Conservation (phyloP, 2,113 vertebrate genomes). For the Dasyurus viverrinus region DNA sequence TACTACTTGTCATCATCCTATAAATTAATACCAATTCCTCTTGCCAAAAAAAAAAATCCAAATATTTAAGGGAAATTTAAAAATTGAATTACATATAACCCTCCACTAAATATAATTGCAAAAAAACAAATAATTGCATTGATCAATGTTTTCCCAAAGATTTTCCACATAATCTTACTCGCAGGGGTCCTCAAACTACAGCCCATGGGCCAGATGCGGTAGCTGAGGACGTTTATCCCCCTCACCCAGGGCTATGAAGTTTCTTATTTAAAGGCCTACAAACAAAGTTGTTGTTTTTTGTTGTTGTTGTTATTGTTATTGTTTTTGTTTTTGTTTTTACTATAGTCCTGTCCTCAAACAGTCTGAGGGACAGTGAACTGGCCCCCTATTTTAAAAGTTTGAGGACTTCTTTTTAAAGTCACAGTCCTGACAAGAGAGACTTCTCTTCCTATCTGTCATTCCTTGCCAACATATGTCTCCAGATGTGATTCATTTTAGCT, state of each 20-base stretch:
- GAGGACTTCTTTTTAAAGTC: background rate
- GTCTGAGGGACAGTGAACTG: too few species aligned
- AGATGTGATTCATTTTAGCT: background rate
- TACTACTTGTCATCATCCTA: background rate
- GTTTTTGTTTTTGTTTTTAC: too few species aligned
- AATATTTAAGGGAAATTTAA: background rate
- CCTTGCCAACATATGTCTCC: background rate
- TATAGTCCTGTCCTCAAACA: too few species aligned
- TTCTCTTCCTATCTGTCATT: background rate
- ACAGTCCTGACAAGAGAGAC: background rate
- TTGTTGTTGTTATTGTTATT: too few species aligned
- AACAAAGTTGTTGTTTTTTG: too few species aligned
- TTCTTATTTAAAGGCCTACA: too few species aligned
- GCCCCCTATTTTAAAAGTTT: too few species aligned
- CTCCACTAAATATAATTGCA: background rate
- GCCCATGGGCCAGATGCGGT: too few species aligned
- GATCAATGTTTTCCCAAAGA: background rate
- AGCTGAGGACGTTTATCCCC: too few species aligned
- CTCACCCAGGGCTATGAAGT: too few species aligned
- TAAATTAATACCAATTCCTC: background rate
- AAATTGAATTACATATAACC: background rate
- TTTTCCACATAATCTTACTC: background rate
- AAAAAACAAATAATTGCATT: background rate
- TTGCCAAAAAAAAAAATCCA: background rate
- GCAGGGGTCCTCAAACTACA: too few species aligned